Base-by-base conservation (phyloP, 2,113 vertebrate species). In the Oreochromis tanganicae region DNA sequence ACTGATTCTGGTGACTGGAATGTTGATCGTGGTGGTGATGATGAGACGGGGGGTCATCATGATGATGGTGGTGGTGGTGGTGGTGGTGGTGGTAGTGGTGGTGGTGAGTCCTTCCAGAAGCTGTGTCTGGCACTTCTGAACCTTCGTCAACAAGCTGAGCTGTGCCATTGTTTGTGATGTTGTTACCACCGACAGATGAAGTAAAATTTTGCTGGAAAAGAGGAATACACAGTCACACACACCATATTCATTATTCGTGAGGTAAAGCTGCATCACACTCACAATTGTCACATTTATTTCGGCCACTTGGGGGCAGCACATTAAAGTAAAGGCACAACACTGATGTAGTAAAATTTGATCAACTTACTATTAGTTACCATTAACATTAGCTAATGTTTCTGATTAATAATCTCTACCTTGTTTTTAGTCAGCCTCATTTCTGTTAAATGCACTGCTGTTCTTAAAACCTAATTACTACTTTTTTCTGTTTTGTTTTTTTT, bases 161-260 rank as follows among this genome's bases (percentile, higher is more conserved):
- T 14, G 86, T 82, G 7, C 46, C 46, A 4, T 81, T 90, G 2
- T 10, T 63, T 11, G 36, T 59, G 19, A 43, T 9, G 85, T 16
- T 55, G 54, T 56, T 84, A 10, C 4, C 9, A 10, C 6, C 38
- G 5, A 38, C 80, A 21, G 78, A 71, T 11, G 19, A 55, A 16
- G 87, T 86, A 12, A 16, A 83, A 61, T 88, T 87, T 17, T 54
- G 36, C 94, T 94, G 88, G 12, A 16, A 63, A 86, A 41, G 7
- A 82, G 11, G 3, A 19, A 78, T 29, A 75, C 41, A 29, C 41
- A 48, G 41, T 48, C 14, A 48, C 14, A 29, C 68, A 73, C 4
- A 3, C 43, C 10, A 52, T n/a, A 32, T n/a, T 52, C 59, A 8
- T 36, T 80, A 41, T 27, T 50, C 13, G 19, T 59, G 3, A 9